Evolutionary conservation across 2,797 vertebrate genomes (phyloP), one percentile per base, ranked within the genome.

Genomic region (Anomalospiza imberbis): DNA sequence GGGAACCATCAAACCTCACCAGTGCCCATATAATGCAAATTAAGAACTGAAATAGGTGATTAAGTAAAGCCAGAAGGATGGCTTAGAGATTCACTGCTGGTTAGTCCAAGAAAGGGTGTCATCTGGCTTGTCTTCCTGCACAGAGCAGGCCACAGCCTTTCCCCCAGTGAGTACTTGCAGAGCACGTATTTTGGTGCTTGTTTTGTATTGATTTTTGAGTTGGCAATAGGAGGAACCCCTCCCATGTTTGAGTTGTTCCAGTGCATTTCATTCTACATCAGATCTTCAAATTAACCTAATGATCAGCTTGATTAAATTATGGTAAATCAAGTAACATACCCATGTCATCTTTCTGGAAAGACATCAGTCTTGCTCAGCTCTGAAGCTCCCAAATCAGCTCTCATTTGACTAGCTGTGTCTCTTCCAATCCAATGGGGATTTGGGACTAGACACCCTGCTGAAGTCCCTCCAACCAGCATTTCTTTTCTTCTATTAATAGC

Each of bases 241-340:
- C 71, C 88, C 63, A 84, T 47, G n/a, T 9, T 62, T 79, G 83
- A 73, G 74, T 93, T 75, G 55, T 96, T 94, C 88, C 79, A 94
- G 38, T 58, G 63, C 48, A n/a, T 93, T 93, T 87, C 70, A 29
- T 79, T 94, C 77, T n/a, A 38, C 60, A 76, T 50, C 88, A 86
- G 58, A 91, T 91, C 80, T 79, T 91, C 74, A 50, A 95, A 92
- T 93, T 89, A 94, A 90, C 83, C 86, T 78, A 96, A 95, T 44
- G 90, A 96, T 94, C 93, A 95, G 71, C 88, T 91, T 95, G 77
- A 82, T 94, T 76, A 94, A 74, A 94, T 90, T 88, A 91, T 13
- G 85, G 63, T 79, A 95, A 94, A 96, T 94, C 86, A 92, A 92
- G 80, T 66, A 79, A 93, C 40, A 71, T 85, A 85, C 80, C 60